Conservation (phyloP, 2,888 invertebrate genomes). For the Colostygia pectinataria region DNA sequence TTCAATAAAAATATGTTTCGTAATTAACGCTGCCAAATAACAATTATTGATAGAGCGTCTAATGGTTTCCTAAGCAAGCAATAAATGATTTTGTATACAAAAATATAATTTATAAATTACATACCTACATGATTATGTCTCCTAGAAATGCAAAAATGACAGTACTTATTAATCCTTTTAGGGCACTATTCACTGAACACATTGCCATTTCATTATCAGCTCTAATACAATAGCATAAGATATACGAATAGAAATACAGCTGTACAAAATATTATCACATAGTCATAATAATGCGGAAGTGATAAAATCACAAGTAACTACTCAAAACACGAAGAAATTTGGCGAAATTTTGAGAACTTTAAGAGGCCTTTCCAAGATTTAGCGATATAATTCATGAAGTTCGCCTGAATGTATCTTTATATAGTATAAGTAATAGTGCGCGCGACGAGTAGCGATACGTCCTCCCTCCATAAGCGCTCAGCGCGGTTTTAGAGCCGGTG, state of each 20-base stretch:
- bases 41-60: background rate
- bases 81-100: background rate
- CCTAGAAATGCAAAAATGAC: slow-evolving; percentile 2
- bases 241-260: slow-evolving; percentile 20
- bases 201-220: slow-evolving; percentile 14
- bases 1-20: background rate
- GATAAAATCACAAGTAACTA: slow-evolving; percentile 15
- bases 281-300: slow-evolving; percentile 12
- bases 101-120: slow-evolving; percentile 7
- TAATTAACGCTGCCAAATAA: slow-evolving; percentile 1
- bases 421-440: no score
- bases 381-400: no score
- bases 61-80: background rate
- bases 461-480: no score
- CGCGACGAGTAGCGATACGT: no score
- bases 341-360: no score
- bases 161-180: slow-evolving; percentile 1
- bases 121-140: slow-evolving; percentile 3
- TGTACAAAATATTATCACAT: slow-evolving; percentile 33
- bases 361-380: no score
- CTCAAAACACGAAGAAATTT: no score
- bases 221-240: slow-evolving; percentile 12
- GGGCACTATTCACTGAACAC: slow-evolving; percentile 22
- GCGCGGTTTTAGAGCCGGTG: no score
- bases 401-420: no score